These are phyloP conservation scores for Platichthys stellatus DNA, from an alignment of 2,113 vertebrate genomes.

Conservation along the genomic window DNA sequence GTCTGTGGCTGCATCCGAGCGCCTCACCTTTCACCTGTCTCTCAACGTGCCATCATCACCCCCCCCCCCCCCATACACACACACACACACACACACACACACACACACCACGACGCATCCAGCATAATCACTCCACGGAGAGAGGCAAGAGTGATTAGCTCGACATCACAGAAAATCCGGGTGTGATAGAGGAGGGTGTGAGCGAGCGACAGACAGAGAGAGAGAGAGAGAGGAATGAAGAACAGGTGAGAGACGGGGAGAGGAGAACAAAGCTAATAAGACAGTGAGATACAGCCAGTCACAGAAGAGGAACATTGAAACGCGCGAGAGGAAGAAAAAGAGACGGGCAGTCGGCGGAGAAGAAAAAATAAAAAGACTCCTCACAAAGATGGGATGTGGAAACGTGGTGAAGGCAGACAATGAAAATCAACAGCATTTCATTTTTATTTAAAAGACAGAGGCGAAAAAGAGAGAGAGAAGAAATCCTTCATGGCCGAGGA, in stretches of 20 bases:
- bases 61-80: not conserved
- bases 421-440: conserved; percentile 60
- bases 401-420: conserved; percentile 36
- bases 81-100: conserved; percentile 17
- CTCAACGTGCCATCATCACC: conserved; percentile 42
- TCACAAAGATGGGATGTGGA: conserved; percentile 31
- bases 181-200: not conserved
- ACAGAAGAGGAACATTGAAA: conserved; percentile 18
- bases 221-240: conserved; percentile 33
- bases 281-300: conserved; percentile 48
- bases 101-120: not conserved
- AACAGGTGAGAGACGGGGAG: conserved; percentile 61
- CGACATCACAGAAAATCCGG: conserved; percentile 57
- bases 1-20: conserved; percentile 30
- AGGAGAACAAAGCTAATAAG: conserved; percentile 67
- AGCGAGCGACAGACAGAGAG: conserved; percentile 12
- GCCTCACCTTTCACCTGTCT: conserved; percentile 69
- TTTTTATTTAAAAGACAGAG: conserved; percentile 56
- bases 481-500: conserved; percentile 59
- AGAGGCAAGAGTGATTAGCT: conserved; percentile 56
- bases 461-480: conserved; percentile 7
- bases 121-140: conserved; percentile 53
- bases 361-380: not conserved
- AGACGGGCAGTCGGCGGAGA: conserved; percentile 14
- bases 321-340: not conserved